Evolutionary conservation across 2,797 vertebrate species (phyloP).

Genomic region (Catharus ustulatus): DNA sequence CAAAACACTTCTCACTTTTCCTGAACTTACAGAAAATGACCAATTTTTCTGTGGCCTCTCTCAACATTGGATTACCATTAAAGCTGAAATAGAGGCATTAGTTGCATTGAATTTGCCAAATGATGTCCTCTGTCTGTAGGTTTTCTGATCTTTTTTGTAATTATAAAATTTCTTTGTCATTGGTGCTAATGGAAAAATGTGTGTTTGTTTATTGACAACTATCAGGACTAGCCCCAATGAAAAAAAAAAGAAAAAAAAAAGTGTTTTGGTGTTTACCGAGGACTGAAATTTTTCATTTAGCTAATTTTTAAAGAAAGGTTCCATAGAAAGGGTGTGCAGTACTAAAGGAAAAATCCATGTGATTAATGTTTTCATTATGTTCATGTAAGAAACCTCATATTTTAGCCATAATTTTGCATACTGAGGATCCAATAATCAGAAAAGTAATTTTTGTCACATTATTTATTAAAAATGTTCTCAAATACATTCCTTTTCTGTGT

Average conservation of each 20-base stretch:
- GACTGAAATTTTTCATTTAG: conserved; percentile 79
- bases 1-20: conserved; percentile 70
- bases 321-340: conserved; percentile 76
- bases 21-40: conserved; percentile 66
- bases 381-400: conserved; percentile 86
- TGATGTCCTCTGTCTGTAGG: conserved; percentile 75
- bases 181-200: conserved; percentile 81
- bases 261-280: conserved; percentile 76
- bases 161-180: conserved; percentile 78
- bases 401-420: conserved; percentile 89
- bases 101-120: conserved; percentile 74
- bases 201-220: conserved; percentile 75
- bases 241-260: conserved; percentile 66
- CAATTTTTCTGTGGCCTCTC: conserved; percentile 72
- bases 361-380: conserved; percentile 87
- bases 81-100: conserved; percentile 72
- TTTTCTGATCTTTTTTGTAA: conserved; percentile 75
- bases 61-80: conserved; percentile 65
- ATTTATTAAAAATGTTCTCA: conserved; percentile 90
- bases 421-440: conserved; percentile 84
- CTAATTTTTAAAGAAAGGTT: conserved; percentile 76
- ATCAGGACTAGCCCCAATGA: conserved; percentile 75
- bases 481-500: conserved; percentile 77
- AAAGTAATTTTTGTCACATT: conserved; percentile 89
- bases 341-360: conserved; percentile 82